Conservation (phyloP, 2,888 invertebrate genomes). For the Dynastes maya region DNA sequence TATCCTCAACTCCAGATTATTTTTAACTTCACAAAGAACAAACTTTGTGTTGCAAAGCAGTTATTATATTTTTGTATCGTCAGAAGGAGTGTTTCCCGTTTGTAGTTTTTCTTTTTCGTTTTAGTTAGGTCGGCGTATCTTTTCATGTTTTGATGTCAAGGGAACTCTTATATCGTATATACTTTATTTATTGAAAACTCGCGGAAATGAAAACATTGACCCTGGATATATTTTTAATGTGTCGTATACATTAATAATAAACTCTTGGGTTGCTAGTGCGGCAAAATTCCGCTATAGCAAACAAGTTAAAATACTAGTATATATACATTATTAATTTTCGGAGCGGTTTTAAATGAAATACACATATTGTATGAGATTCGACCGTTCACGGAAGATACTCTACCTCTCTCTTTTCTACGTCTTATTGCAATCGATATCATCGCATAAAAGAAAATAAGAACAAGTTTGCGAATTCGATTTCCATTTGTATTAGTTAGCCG, state of each 20-base stretch:
- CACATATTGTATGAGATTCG: conserved; percentile 10
- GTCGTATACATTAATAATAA: conserved; percentile 32
- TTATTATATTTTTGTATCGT: neutral
- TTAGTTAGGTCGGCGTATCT: no score
- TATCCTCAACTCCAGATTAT: no score
- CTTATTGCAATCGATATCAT: conserved; percentile 12
- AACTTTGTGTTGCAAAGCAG: no score
- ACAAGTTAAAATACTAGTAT: conserved; percentile 33
- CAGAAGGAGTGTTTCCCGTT: neutral
- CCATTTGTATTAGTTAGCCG: conserved; percentile 57
- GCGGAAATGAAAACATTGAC: conserved; percentile 40
- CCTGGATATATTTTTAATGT: conserved; percentile 34
- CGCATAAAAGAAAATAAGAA: conserved; percentile 37
- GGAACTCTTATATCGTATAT: conserved; percentile 6
- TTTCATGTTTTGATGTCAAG: neutral
- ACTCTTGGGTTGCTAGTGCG: conserved; percentile 13
- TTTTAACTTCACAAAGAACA: no score
- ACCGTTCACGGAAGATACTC: neutral
- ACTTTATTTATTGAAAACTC: conserved; percentile 25
- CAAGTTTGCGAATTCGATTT: conserved; percentile 53
- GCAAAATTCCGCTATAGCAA: conserved; percentile 20
- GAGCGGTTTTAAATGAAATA: conserved; percentile 30
- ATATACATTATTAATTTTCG: conserved; percentile 27
- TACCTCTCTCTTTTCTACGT: neutral
- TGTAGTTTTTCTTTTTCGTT: neutral